Evolutionary conservation across 2,888 invertebrate species (phyloP).

Genomic region (Ashinkailepas kermadecensis): DNA sequence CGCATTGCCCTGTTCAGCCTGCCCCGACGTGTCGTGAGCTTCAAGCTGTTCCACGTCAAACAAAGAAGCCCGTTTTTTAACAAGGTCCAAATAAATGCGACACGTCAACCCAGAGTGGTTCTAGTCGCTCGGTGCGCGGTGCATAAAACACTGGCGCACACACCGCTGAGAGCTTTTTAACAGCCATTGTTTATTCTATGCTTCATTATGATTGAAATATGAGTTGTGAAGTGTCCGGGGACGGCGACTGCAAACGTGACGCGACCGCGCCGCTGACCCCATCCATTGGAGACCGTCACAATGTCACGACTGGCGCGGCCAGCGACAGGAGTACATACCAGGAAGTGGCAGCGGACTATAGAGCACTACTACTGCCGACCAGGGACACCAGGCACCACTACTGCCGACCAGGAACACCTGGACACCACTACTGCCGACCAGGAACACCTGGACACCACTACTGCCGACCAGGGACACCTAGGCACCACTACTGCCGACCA

Average conservation of each 20-base stretch:
- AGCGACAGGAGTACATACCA: too few relatives aligned
- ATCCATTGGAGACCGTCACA: background rate
- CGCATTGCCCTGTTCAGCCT: too few relatives aligned
- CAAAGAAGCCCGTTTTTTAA: background rate
- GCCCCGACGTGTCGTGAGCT: too few relatives aligned
- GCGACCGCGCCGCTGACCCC: background rate
- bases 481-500: too few relatives aligned
- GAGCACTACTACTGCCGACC: too few relatives aligned
- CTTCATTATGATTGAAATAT: constrained; percentile 20
- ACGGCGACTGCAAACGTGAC: background rate
- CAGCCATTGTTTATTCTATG: constrained; percentile 22
- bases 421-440: too few relatives aligned
- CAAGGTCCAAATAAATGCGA: background rate
- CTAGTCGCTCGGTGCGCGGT: background rate
- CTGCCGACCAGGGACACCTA: too few relatives aligned
- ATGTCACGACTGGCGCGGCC: too few relatives aligned
- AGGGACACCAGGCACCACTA: too few relatives aligned
- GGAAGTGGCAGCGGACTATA: too few relatives aligned
- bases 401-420: too few relatives aligned
- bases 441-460: too few relatives aligned
- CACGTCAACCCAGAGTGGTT: background rate
- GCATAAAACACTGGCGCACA: background rate
- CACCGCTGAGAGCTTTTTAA: background rate
- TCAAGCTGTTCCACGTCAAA: background rate
- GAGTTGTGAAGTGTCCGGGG: background rate